A percentile compares a stretch with the other conserved stretches of the same genome.
Conservation (phyloP, 2,113 vertebrate species). For the Sinosuthora webbiana region DNA sequence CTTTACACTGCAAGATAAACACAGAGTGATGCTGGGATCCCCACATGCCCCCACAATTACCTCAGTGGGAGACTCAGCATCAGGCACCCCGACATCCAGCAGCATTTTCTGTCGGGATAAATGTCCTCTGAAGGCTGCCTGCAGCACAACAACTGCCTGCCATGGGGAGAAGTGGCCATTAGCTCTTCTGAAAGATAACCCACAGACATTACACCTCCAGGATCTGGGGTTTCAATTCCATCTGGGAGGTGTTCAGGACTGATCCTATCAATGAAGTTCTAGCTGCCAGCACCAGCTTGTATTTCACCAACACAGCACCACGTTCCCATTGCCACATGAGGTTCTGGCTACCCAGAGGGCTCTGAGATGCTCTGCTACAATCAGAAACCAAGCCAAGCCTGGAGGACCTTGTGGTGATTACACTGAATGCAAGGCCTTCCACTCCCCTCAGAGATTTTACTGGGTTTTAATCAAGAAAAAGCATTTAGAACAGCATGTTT, state of each 20-base stretch:
- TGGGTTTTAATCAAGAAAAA: neutral
- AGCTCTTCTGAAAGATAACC: neutral
- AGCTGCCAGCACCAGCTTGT: neutral
- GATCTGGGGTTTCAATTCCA: neutral
- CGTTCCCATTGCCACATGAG: neutral
- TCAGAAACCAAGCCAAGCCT: neutral
- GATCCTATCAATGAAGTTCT: neutral
- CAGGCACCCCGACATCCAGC: neutral
- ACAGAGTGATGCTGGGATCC: neutral
- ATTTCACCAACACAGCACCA: neutral
- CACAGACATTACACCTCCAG: neutral
- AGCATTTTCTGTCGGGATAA: slow-evolving; percentile 71
- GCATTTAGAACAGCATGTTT: neutral
- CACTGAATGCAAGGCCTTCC: neutral
- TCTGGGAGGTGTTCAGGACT: neutral
- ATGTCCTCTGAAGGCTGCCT: slow-evolving; percentile 83
- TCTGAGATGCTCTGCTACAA: neutral
- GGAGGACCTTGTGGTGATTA: neutral
- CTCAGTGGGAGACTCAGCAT: neutral
- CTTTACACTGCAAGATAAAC: neutral
- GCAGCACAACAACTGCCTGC: slow-evolving; percentile 77
- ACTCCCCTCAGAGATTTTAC: neutral
- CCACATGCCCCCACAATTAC: slow-evolving; percentile 5
- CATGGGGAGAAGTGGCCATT: neutral
- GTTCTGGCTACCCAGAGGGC: neutral